phyloP scores from a whole-genome alignment of 2,888 invertebrate species.

The Caenorhabditis afra region DNA sequence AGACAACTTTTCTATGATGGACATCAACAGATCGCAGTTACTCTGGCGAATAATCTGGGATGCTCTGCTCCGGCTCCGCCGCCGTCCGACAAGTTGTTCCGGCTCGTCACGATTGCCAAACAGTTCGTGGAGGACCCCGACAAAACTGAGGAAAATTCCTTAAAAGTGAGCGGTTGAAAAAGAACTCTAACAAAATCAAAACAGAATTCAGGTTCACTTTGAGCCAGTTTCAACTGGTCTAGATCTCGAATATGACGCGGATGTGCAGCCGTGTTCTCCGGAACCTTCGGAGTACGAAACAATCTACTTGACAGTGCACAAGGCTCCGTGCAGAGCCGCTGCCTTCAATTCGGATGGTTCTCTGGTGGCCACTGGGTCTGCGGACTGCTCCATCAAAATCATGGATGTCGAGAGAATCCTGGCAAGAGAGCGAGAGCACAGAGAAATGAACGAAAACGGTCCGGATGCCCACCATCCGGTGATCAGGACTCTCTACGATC shows the following conservation, averaged over 20 bases:
- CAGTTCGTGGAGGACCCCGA: slow-evolving; percentile 80
- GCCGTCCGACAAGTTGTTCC: slow-evolving; percentile 93
- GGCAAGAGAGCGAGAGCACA: slow-evolving; percentile 89
- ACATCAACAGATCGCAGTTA: slow-evolving; percentile 92
- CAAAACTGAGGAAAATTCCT: slow-evolving; percentile 65
- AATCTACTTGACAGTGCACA: slow-evolving; percentile 98
- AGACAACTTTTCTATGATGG: slow-evolving; percentile 99
- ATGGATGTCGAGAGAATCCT: slow-evolving; percentile 99
- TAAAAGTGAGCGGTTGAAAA: slow-evolving; percentile 47
- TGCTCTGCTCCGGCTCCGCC: slow-evolving; percentile 95
- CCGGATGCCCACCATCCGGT: slow-evolving; percentile 89
- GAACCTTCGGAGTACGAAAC: slow-evolving; percentile 98
- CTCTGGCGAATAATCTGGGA: slow-evolving; percentile 87
- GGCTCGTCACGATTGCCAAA: slow-evolving; percentile 81
- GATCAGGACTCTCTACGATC: slow-evolving; percentile 96
- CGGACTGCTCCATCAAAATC: slow-evolving; percentile 98
- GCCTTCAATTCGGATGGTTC: slow-evolving; percentile 96
- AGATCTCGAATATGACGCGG: slow-evolving; percentile 96
- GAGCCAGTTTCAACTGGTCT: slow-evolving; percentile 84
- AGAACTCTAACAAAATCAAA: neutral
- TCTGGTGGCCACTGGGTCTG: slow-evolving; percentile 96
- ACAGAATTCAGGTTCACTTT: slow-evolving; percentile 40
- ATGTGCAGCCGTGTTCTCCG: slow-evolving; percentile 86
- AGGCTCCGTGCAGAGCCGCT: slow-evolving; percentile 92
- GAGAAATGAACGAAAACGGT: slow-evolving; percentile 82